A percentile compares a stretch with the other conserved stretches of the same genome.
These are phyloP conservation scores for Microctonus hyperodae DNA, from an alignment of 2,888 invertebrate species.

Conservation along the genomic window DNA sequence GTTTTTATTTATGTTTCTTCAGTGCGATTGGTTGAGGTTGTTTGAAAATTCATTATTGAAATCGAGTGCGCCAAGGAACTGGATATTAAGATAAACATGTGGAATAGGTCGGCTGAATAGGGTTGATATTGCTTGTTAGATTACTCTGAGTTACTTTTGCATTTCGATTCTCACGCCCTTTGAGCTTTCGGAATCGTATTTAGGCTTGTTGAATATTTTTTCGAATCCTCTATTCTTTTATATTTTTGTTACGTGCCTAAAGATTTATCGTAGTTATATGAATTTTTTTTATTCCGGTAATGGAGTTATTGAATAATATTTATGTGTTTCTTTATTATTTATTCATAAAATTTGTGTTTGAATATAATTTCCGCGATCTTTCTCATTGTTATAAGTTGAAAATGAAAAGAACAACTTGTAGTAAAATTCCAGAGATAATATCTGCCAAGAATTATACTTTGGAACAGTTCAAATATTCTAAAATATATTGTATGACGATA, in stretches of 20 bases:
- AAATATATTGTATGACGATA: slow-evolving; percentile 19
- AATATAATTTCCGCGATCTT: neutral
- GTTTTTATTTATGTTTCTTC: neutral
- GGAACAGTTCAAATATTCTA: slow-evolving; percentile 37
- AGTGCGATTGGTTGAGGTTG: neutral
- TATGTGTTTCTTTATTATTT: neutral
- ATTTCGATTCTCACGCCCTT: neutral
- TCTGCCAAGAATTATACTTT: slow-evolving; percentile 38
- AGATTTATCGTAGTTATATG: neutral
- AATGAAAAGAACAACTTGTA: slow-evolving; percentile 31
- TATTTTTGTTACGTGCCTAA: neutral
- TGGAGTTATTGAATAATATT: neutral
- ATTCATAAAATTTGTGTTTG: neutral
- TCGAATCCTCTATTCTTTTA: neutral
- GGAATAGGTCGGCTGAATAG: neutral
- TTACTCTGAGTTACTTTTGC: slow-evolving; percentile 23
- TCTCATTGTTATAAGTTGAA: slow-evolving; percentile 8
- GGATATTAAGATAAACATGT: neutral
- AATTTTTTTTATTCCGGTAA: neutral
- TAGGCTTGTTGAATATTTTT: neutral
- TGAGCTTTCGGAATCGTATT: slow-evolving; percentile 17
- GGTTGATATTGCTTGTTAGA: neutral
- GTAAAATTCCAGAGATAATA: slow-evolving; percentile 29
- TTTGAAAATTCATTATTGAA: neutral
- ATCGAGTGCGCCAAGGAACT: neutral